Evolutionary conservation across 2,797 vertebrate genomes (phyloP).

Genomic region (Hylomyscus alleni): DNA sequence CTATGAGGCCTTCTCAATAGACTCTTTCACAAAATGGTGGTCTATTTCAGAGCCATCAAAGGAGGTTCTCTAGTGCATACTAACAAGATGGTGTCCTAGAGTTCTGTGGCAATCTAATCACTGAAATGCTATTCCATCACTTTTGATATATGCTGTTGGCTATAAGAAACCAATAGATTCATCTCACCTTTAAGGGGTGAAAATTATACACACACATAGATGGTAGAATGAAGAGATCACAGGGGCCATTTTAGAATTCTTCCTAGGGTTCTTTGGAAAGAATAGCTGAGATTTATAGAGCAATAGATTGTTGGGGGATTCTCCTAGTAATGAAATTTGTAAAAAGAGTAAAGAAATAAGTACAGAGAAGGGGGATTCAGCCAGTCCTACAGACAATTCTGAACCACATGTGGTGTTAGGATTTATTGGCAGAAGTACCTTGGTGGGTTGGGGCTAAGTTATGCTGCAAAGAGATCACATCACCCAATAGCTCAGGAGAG

Average conservation of each 20-base stretch:
- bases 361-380: neutral
- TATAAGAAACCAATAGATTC: neutral
- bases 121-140: neutral
- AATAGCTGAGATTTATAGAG: neutral
- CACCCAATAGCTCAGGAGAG: neutral
- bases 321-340: neutral
- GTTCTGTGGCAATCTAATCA: neutral
- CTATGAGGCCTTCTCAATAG: neutral
- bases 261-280: neutral
- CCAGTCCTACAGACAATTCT: neutral
- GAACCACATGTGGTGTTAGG: neutral
- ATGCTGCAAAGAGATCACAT: neutral
- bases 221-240: neutral
- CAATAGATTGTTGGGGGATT: neutral
- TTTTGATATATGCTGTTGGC: neutral
- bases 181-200: neutral
- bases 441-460: neutral
- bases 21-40: neutral
- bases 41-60: neutral
- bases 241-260: neutral
- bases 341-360: constrained; percentile 24
- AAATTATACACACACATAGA: constrained; percentile 12
- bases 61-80: neutral
- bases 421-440: neutral
- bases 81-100: neutral